phyloP scores from a whole-genome alignment of 2,797 vertebrate species.

The Mastacembelus armatus region DNA sequence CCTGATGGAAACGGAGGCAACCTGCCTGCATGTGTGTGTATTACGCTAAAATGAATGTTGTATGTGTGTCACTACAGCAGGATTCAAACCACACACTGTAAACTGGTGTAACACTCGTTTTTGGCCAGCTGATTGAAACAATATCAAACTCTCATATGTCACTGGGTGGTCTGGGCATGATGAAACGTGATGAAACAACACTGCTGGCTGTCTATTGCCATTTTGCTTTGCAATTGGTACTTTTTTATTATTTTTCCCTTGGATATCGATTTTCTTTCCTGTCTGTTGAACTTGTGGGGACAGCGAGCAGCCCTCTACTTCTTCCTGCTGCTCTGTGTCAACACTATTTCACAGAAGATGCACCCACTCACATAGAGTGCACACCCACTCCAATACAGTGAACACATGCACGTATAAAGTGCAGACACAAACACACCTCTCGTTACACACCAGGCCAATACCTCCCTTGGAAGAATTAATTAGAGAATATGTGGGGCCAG shows the following conservation, averaged over 20 bases:
- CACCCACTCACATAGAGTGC: neutral
- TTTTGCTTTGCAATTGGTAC: constrained; percentile 51
- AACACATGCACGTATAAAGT: neutral
- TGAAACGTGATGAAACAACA: constrained; percentile 55
- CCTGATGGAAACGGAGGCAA: constrained; percentile 12
- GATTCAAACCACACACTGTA: constrained; percentile 2
- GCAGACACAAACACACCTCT: neutral
- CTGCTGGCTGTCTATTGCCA: constrained; percentile 40
- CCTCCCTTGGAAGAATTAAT: constrained; percentile 21
- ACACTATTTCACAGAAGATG: constrained; percentile 40
- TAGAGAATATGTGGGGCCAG: constrained; percentile 9
- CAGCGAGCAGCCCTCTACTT: constrained; percentile 38
- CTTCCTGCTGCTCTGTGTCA: constrained; percentile 43
- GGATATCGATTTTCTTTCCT: constrained; percentile 73
- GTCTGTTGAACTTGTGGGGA: constrained; percentile 55
- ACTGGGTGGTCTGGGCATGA: constrained; percentile 38
- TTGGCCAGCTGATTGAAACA: constrained; percentile 43
- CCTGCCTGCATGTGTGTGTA: constrained; percentile 12
- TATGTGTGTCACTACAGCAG: constrained; percentile 1
- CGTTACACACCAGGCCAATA: neutral
- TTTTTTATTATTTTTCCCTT: constrained; percentile 69
- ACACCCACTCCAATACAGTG: neutral
- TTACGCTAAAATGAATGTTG: neutral
- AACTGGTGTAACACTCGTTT: constrained; percentile 14
- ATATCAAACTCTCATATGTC: constrained; percentile 45